Evolutionary conservation across 2,797 vertebrate genomes (phyloP), one percentile per base, ranked within the genome.

Genomic region (Periparus ater): DNA sequence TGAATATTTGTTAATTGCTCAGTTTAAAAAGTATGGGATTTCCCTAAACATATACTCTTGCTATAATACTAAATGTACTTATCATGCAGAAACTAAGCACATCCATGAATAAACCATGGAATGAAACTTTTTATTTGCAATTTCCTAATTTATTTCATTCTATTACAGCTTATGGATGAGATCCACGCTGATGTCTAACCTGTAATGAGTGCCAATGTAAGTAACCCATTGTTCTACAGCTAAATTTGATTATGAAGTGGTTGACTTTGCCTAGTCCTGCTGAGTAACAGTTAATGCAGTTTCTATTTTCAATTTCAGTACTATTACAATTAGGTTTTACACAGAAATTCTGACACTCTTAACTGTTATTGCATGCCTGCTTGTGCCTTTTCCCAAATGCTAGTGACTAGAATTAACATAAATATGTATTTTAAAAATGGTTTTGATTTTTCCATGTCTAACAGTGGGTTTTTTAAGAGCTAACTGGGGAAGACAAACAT

Each of bases 111-210:
- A 90, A 63, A 54, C 55, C 57, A 62, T 26, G 36, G 21, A 77
- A 80, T 85, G n/a, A 78, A 85, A 32, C 5, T 27, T 29, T 44
- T n/a, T 40, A 85, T 70, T 27, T 66, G 34, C 32, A 10, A 23
- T 78, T 85, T 93, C 34, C 62, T 94, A 18, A 96, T 78, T 76
- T 47, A 50, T 88, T 88, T 86, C 78, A 10, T 93, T 92, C 92
- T 91, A 67, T 97, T 96, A 63, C 95, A 97, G 96, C 36, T 71
- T 67, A 88, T 38, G 73, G 73, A 88, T 91, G 88, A 93, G 88
- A 94, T 53, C 67, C n/a, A 26, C 44, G 27, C 13, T 44, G 89
- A 81, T 47, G 67, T 32, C 79, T 73, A 79, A 88, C 66, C 89
- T 79, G 82, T 44, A 84, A 60, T 27, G 74, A 91, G 77, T 79